Conservation (phyloP, 2,113 vertebrate genomes). For the Marcusenius ussheri region DNA sequence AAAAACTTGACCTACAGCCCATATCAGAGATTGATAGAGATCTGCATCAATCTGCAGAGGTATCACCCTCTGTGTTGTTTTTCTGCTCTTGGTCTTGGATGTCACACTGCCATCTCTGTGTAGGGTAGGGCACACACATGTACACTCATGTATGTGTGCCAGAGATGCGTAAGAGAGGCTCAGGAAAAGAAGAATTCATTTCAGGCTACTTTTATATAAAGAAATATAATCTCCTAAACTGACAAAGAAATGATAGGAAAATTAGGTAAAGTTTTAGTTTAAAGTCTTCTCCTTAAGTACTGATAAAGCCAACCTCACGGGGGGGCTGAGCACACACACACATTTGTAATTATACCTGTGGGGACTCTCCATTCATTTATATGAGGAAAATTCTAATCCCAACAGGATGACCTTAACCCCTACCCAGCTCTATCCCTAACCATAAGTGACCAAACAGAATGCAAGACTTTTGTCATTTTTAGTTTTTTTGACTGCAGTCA, state of each 20-base stretch:
- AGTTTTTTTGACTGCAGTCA: background rate
- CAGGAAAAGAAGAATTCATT: background rate
- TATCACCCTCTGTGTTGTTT: background rate
- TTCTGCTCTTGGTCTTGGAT: background rate
- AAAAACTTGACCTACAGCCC: background rate
- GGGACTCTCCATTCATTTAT: too few relatives aligned
- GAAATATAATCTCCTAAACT: background rate
- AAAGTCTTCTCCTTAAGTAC: too few relatives aligned
- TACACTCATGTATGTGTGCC: background rate
- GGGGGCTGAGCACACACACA: background rate
- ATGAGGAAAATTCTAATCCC: background rate
- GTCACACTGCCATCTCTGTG: background rate
- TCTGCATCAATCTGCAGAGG: background rate
- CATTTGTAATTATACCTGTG: too few relatives aligned
- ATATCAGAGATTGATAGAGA: background rate
- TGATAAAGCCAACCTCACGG: background rate
- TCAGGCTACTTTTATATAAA: background rate
- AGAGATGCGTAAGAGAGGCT: background rate
- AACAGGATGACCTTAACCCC: background rate
- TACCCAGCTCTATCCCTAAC: background rate
- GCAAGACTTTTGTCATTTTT: too few relatives aligned
- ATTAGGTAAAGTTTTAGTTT: background rate
- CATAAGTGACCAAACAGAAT: too few relatives aligned
- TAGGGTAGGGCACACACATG: background rate
- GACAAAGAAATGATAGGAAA: background rate